Evolutionary conservation across 1,140 invertebrate genomes (phyloP).

Genomic region (Drusus annulatus): DNA sequence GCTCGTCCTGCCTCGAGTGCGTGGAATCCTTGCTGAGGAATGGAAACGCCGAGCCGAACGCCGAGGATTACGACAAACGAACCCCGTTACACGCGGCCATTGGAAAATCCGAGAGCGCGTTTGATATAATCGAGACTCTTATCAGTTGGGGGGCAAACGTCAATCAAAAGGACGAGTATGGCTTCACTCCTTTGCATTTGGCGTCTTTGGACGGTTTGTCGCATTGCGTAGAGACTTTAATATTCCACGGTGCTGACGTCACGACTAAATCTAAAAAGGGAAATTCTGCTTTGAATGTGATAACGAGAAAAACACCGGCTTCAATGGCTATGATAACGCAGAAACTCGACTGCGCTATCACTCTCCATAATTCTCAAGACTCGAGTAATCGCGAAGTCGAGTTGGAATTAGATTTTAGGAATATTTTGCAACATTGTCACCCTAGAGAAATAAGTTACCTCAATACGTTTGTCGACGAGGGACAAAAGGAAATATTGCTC

Average conservation of each 20-base stretch:
- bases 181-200: constrained; percentile 90
- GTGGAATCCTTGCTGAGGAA: constrained; percentile 82
- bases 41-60: constrained; percentile 81
- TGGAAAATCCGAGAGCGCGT: constrained; percentile 81
- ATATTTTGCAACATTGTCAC: constrained; percentile 83
- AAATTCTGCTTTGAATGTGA: constrained; percentile 85
- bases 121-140: constrained; percentile 82
- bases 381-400: constrained; percentile 85
- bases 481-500: constrained; percentile 85
- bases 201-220: constrained; percentile 89
- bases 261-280: constrained; percentile 88
- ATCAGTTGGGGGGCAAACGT: constrained; percentile 86
- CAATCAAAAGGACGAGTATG: constrained; percentile 89
- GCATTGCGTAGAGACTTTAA: constrained; percentile 85
- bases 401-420: constrained; percentile 85
- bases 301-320: constrained; percentile 86
- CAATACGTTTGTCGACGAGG: constrained; percentile 87
- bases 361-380: constrained; percentile 82
- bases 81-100: constrained; percentile 85
- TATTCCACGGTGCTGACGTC: constrained; percentile 88
- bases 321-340: constrained; percentile 83
- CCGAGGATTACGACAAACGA: constrained; percentile 82
- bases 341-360: constrained; percentile 84
- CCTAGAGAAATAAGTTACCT: constrained; percentile 86
- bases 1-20: constrained; percentile 83